Base-by-base conservation (phyloP, 2,888 invertebrate genomes). In the Scaptomyza tumidula region DNA sequence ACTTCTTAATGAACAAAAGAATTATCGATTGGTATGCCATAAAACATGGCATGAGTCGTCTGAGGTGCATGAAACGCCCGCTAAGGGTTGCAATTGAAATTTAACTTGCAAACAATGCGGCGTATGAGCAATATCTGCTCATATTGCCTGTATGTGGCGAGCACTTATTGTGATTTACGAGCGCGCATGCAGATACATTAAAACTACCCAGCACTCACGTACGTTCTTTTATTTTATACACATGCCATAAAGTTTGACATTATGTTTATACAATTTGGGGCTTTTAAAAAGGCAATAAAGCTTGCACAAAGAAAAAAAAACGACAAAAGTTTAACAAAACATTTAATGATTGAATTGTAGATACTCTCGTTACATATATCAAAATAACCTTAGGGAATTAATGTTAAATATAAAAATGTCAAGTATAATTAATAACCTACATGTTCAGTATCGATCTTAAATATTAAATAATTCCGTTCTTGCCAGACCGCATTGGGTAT, bases 1-100 rank as follows among this genome's bases (percentile, higher is more conserved):
- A 84, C 83, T 88, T 73, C 83, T 84, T 86, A 84, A 84, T 84
- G 86, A 88, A 84, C 83, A 84, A 88, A 86, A 83, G 88, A 86
- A 88, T 80, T 88, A 84, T 84, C 88, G 83, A 84, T 84, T 88
- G 86, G 73, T 67, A 54, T 58, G 62, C 56, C 77, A 83, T 85
- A 83, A 83, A 79, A 83, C 86, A 86, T 86, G 64, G 76, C 66
- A 66, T 46, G 49, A 50, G 57, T 58, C 66, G 57, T 58, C 66
- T 61, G 62, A 55, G 10, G 19, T 11, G 7, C 19, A 27, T 11
- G 16, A 6, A 9, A 14, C 44, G 19, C 24, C 37, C 31, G 14
- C 16, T n/a, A 19, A n/a, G 50, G 50, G 33, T 39, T 73, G 54
- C 41, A 24, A 16, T 41, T 61, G 29, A 50, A 37, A 33, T 39